Base-by-base conservation (phyloP, 2,888 invertebrate species). In the Halocaridina rubra region DNA sequence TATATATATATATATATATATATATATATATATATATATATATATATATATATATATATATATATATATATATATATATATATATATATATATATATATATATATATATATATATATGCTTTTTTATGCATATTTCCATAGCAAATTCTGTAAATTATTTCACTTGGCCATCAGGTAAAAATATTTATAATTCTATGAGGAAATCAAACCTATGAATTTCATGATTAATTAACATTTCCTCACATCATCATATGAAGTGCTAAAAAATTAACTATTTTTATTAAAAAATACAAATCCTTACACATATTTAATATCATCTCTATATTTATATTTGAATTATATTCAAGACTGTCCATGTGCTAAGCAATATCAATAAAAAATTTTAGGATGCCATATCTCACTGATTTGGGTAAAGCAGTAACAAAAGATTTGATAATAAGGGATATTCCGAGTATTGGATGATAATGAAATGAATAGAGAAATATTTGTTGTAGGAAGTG, bases 81-180 rank as follows among this genome's bases (percentile, higher is more conserved):
- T 76, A 76, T 76, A 57, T 53, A 19, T 53, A 76, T 76, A 57
- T 76, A 57, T 76, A 57, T 76, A 76, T 76, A 57, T 76, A 76
- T 76, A 57, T 76, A 57, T 76, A 57, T 57, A 57, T 76, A 76
- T 76, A 57, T 76, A 57, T 76, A 57, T 76, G 19, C n/a, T n/a
- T n/a, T n/a, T n/a, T n/a, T n/a, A n/a, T n/a, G n/a, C n/a, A n/a
- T n/a, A n/a, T n/a, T 61, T n/a, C 5, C 13, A 61, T 8, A 61
- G 8, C 13, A 19, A 7, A 61, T 19, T n/a, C 19, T 7, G 22
- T 19, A 61, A 7, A 19, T 19, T 7, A n/a, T 13, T 61, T 7
- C 19, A 61, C 22, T 7, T 13, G 5, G 13, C 13, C 19, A 61
- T 61, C 7, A n/a, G 5, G 19, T 13, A 8, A 61, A 7, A 13